Percentiles rank a stretch among this genome's conserved stretches.
These are phyloP conservation scores for Phorcus lineatus DNA, from an alignment of 2,888 invertebrate species.

Conservation along the genomic window DNA sequence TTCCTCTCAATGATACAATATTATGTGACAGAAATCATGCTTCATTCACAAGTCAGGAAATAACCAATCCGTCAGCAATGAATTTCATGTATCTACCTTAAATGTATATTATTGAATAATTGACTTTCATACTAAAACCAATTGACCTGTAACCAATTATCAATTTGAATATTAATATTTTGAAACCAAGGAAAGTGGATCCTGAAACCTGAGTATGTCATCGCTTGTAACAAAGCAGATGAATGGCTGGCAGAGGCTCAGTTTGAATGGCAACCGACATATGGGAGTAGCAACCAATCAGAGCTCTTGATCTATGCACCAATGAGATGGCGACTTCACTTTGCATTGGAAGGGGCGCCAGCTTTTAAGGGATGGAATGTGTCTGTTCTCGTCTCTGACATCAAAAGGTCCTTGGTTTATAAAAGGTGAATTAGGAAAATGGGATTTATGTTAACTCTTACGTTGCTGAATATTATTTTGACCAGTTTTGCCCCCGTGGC, in stretches of 20 bases:
- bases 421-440: slow-evolving; percentile 50
- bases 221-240: slow-evolving; percentile 47
- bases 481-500: too few relatives aligned
- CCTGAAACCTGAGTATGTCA: slow-evolving; percentile 58
- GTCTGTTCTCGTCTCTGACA: slow-evolving; percentile 55
- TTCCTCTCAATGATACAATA: too few relatives aligned
- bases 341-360: slow-evolving; percentile 38
- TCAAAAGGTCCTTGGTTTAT: slow-evolving; percentile 51
- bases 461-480: too few relatives aligned
- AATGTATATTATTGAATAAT: too few relatives aligned
- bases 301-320: slow-evolving; percentile 52
- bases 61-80: too few relatives aligned
- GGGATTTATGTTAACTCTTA: too few relatives aligned
- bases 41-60: too few relatives aligned
- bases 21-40: too few relatives aligned
- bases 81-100: too few relatives aligned
- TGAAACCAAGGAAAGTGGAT: slow-evolving; percentile 58
- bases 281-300: background rate
- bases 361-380: slow-evolving; percentile 66
- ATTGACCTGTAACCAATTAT: background rate
- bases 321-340: slow-evolving; percentile 55
- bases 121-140: background rate
- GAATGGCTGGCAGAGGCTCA: slow-evolving; percentile 61
- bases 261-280: slow-evolving; percentile 60
- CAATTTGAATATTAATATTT: too few relatives aligned